These are phyloP conservation scores for Syrmaticus mikado DNA, from an alignment of 2,113 vertebrate genomes.

Conservation along the genomic window DNA sequence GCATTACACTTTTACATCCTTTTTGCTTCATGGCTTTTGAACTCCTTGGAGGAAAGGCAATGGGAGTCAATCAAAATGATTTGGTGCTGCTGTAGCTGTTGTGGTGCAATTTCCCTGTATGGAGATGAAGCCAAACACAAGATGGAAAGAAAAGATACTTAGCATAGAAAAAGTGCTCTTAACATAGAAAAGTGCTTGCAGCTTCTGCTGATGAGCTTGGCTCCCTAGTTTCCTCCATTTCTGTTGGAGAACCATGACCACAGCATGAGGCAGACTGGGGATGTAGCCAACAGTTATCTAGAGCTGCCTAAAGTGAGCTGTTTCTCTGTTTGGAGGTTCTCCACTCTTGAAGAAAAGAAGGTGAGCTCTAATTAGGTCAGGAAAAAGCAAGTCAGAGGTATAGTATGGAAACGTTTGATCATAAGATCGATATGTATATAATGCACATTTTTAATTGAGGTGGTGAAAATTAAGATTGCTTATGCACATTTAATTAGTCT, in stretches of 20 bases:
- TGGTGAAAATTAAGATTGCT: background rate
- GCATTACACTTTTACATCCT: background rate
- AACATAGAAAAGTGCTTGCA: background rate
- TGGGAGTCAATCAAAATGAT: background rate
- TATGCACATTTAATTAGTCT: background rate
- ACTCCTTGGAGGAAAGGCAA: background rate
- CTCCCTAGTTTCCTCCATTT: background rate
- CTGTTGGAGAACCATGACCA: background rate
- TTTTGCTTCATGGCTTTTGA: background rate
- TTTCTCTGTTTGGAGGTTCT: background rate
- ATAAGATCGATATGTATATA: background rate
- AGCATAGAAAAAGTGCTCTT: background rate
- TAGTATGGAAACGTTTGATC: background rate
- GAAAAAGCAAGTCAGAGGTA: background rate
- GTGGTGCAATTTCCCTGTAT: background rate
- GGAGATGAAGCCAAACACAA: background rate
- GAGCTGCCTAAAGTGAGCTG: background rate
- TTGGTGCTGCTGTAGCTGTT: background rate
- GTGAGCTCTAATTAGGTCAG: background rate
- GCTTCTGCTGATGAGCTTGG: background rate
- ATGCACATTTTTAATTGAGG: background rate
- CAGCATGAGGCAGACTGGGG: background rate
- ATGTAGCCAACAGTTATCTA: background rate
- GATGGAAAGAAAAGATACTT: background rate
- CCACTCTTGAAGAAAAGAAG: background rate